Conservation (phyloP, 1,140 invertebrate genomes). For the Cyrtorhinus lividipennis region DNA sequence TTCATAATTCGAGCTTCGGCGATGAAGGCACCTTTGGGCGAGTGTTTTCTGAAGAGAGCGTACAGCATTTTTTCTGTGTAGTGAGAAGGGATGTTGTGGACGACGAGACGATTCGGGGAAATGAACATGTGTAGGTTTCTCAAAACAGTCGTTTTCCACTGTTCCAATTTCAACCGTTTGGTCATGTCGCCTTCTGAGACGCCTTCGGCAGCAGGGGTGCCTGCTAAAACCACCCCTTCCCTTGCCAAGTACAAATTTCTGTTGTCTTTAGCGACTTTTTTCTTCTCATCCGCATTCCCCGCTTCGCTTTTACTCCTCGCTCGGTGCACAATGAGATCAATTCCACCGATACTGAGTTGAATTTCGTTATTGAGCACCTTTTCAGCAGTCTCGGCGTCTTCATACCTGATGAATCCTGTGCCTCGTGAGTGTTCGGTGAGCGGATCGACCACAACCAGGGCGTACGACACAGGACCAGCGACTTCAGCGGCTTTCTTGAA, state of each 20-base stretch:
- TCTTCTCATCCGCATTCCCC: conserved; percentile 35
- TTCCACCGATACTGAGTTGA: conserved; percentile 34
- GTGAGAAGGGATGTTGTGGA: conserved; percentile 71
- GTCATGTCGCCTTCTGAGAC: conserved; percentile 71
- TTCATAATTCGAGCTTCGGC: conserved; percentile 62
- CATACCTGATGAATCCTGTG: conserved; percentile 78
- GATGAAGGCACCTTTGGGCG: conserved; percentile 42
- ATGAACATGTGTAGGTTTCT: conserved; percentile 86
- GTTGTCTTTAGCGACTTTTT: conserved; percentile 53
- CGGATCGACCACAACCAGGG: conserved; percentile 67
- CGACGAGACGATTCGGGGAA: conserved; percentile 64
- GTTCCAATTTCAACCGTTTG: conserved; percentile 63
- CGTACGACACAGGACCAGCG: conserved; percentile 71
- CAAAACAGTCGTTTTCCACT: conserved; percentile 75
- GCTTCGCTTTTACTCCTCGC: conserved; percentile 39
- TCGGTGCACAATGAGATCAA: neutral
- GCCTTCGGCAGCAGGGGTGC: conserved; percentile 63
- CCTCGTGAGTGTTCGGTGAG: conserved; percentile 83
- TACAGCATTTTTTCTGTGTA: conserved; percentile 55
- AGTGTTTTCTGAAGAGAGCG: conserved; percentile 46
- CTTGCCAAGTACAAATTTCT: conserved; percentile 80
- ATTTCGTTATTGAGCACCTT: conserved; percentile 47
- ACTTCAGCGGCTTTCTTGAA: conserved; percentile 53
- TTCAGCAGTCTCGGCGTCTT: conserved; percentile 30
- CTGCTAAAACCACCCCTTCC: conserved; percentile 78